Percentiles rank a stretch among this genome's conserved stretches.
Conservation (phyloP, 2,888 invertebrate genomes). For the Anoplius nigerrimus region DNA sequence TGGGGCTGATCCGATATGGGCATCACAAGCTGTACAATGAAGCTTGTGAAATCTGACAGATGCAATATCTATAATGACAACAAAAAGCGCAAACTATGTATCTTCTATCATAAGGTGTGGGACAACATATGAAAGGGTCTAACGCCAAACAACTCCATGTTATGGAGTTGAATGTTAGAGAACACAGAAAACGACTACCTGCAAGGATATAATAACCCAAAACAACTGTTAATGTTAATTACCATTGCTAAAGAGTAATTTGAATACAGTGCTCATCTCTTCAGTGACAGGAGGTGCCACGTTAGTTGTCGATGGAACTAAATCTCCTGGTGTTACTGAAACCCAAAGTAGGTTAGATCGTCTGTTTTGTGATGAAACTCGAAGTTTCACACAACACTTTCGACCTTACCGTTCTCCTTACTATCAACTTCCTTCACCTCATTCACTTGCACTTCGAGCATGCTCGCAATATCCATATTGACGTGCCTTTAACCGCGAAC, state of each 20-base stretch:
- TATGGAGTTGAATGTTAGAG: neutral
- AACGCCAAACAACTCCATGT: neutral
- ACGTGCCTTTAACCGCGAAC: conserved; percentile 4
- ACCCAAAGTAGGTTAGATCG: conserved; percentile 41
- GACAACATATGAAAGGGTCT: neutral
- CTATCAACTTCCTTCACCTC: conserved; percentile 61
- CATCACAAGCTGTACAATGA: conserved; percentile 86
- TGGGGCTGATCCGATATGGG: conserved; percentile 84
- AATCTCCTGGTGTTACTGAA: conserved; percentile 51
- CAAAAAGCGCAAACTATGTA: neutral
- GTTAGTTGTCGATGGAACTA: conserved; percentile 22
- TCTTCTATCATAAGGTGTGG: no score
- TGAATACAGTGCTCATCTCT: conserved; percentile 66
- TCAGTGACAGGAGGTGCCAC: conserved; percentile 40
- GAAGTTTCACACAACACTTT: neutral
- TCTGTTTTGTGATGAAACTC: neutral
- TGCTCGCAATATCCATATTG: conserved; percentile 69
- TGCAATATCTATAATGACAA: conserved; percentile 77
- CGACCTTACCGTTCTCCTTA: conserved; percentile 64
- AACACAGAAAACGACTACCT: conserved; percentile 5
- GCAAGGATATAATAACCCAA: conserved; percentile 11
- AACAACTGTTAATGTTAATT: conserved; percentile 29
- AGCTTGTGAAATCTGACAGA: conserved; percentile 79
- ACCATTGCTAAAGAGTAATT: conserved; percentile 67
- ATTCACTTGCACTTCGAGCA: conserved; percentile 71